Evolutionary conservation across 2,113 vertebrate species (phyloP), one percentile per base, ranked within the genome.

Genomic region (Ovibos moschatus): DNA sequence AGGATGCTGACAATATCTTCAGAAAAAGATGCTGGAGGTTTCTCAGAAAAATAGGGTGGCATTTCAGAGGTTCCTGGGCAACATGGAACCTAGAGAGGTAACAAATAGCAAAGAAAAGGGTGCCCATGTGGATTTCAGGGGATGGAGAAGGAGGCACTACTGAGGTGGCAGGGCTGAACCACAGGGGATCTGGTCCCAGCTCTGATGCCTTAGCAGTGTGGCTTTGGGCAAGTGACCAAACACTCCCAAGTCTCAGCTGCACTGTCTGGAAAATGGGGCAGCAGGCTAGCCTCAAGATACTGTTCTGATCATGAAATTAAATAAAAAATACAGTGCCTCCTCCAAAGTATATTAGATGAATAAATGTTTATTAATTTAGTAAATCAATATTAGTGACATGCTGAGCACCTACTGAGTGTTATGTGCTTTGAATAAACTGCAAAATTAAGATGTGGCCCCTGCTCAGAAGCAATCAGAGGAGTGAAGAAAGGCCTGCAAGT

Each of bases 321-420:
- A 95, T 82, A 16, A 53, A 67, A 47, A n/a, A 10, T 4, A 14
- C 57, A 33, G 57, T 3, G 21, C n/a, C 81, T 67, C 27, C 60
- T 45, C 51, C 17, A 17, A 12, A 25, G 93, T 92, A 62, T 40
- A 74, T 74, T 74, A 25, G 11, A 40, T 21, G 23, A 71, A 23
- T 12, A 40, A 71, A 71, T 71, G 19, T 40, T 71, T 36, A 23
- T 71, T 71, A 36, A 36, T 71, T 71, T 36, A 71, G 67, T 85
- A 78, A 71, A 79, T 93, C 96, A 97, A 91, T 94, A 93, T 91
- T 87, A 93, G 93, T 93, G 87, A 12, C 93, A 50, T 33, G 51
- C 28, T 13, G 64, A 33, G 85, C 15, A 93, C 50, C 93, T 97
- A 19, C 40, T 91, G 95, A 91, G 17, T 28, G 58, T 83, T 57